Percentiles rank a stretch among this genome's conserved stretches.
Evolutionary conservation across 2,113 vertebrate genomes (phyloP).

Genomic region (Limnothrissa miodon): DNA sequence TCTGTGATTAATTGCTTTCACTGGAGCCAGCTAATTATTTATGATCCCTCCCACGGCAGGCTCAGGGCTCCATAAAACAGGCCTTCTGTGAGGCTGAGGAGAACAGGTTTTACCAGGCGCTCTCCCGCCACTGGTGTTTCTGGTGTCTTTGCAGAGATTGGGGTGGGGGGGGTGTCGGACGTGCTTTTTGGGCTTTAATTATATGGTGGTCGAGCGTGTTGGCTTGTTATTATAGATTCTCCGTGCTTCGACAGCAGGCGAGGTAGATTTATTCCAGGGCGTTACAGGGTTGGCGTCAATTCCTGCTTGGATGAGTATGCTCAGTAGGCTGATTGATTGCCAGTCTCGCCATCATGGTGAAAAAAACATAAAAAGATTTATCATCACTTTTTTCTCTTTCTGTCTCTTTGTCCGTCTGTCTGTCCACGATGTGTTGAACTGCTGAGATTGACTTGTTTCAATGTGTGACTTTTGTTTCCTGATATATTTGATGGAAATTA

Average conservation of each 20-base stretch:
- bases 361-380: conserved; percentile 4
- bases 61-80: conserved; percentile 49
- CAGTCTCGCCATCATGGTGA: background rate
- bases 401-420: background rate
- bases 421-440: background rate
- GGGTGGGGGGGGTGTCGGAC: conserved; percentile 5
- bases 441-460: background rate
- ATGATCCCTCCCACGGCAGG: conserved; percentile 58
- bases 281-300: conserved; percentile 27
- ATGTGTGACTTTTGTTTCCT: background rate
- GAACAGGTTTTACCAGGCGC: conserved; percentile 9
- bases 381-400: background rate
- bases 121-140: conserved; percentile 39
- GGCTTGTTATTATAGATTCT: conserved; percentile 57
- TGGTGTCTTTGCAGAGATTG: conserved; percentile 25
- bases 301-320: conserved; percentile 2
- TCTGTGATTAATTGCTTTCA: conserved; percentile 74
- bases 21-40: conserved; percentile 67
- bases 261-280: conserved; percentile 52
- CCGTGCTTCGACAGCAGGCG: conserved; percentile 51
- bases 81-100: conserved; percentile 35
- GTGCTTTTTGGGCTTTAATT: conserved; percentile 60
- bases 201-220: conserved; percentile 49
- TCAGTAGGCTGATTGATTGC: conserved; percentile 8
- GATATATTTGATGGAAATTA: background rate